Conservation (phyloP, 2,888 invertebrate species). For the Bruchidius siliquastri region DNA sequence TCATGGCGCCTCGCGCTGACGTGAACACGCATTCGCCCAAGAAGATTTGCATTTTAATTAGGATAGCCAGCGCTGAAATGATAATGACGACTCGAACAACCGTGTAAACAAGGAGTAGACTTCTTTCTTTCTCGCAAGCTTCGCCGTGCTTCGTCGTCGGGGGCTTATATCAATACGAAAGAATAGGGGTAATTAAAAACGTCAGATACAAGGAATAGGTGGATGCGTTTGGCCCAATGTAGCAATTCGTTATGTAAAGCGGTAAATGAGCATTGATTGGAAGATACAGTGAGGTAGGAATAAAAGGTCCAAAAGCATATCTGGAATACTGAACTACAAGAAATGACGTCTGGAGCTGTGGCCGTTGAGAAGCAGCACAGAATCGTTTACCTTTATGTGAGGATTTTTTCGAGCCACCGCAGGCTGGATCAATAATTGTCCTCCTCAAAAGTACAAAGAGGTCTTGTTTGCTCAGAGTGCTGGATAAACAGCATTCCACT, state of each 20-base stretch:
- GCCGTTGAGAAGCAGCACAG: too few species aligned
- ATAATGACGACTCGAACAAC: slow-evolving; percentile 53
- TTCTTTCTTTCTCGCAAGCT: slow-evolving; percentile 17
- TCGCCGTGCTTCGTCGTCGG: background rate
- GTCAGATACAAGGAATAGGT: background rate
- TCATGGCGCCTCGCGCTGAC: slow-evolving; percentile 48
- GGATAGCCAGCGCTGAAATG: slow-evolving; percentile 59
- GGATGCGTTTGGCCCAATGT: background rate
- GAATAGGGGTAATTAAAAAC: slow-evolving; percentile 4
- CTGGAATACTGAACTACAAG: too few species aligned
- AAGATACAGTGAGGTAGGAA: too few species aligned
- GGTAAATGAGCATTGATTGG: too few species aligned
- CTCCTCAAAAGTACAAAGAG: too few species aligned
- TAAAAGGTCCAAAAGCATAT: too few species aligned
- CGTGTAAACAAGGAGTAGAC: slow-evolving; percentile 44
- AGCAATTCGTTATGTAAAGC: background rate
- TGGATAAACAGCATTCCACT: too few species aligned
- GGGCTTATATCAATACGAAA: slow-evolving; percentile 7
- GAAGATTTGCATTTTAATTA: slow-evolving; percentile 53
- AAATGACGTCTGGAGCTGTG: too few species aligned
- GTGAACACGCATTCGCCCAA: slow-evolving; percentile 50
- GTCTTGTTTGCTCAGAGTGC: too few species aligned
- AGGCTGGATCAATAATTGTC: too few species aligned
- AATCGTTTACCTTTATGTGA: too few species aligned
- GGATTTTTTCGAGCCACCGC: too few species aligned